Evolutionary conservation across 2,888 invertebrate species (phyloP).

Genomic region (Cheilosia scutellata): DNA sequence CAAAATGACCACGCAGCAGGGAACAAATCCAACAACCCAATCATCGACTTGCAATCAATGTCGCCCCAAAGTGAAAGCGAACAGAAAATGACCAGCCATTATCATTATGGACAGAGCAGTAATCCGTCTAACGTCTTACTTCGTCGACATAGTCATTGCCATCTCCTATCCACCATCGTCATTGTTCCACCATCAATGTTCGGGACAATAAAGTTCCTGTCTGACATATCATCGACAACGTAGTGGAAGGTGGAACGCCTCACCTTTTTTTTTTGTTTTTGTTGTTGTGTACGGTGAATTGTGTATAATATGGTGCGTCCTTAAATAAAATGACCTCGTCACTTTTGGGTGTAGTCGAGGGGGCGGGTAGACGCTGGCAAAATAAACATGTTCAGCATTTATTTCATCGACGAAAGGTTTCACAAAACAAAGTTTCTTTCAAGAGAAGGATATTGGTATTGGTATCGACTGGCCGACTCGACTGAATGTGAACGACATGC

Average conservation of each 20-base stretch:
- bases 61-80: conserved; percentile 38
- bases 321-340: conserved; percentile 43
- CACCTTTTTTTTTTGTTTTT: conserved; percentile 34
- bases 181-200: conserved; percentile 23
- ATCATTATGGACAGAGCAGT: conserved; percentile 53
- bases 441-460: background rate
- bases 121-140: conserved; percentile 61
- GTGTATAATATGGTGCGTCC: conserved; percentile 12
- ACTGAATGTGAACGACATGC: conserved; percentile 11
- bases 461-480: background rate
- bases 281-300: background rate
- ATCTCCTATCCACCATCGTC: conserved; percentile 10
- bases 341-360: conserved; percentile 26
- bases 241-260: conserved; percentile 45
- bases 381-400: conserved; percentile 60
- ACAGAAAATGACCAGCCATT: conserved; percentile 54
- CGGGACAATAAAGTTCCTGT: conserved; percentile 42
- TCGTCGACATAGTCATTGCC: conserved; percentile 18
- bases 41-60: conserved; percentile 55
- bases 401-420: conserved; percentile 49
- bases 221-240: conserved; percentile 31
- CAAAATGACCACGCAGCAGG: conserved; percentile 48
- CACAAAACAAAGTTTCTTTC: conserved; percentile 32
- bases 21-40: conserved; percentile 33
- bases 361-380: conserved; percentile 12